phyloP scores from a whole-genome alignment of 2,797 vertebrate genomes.

The Catharus ustulatus region DNA sequence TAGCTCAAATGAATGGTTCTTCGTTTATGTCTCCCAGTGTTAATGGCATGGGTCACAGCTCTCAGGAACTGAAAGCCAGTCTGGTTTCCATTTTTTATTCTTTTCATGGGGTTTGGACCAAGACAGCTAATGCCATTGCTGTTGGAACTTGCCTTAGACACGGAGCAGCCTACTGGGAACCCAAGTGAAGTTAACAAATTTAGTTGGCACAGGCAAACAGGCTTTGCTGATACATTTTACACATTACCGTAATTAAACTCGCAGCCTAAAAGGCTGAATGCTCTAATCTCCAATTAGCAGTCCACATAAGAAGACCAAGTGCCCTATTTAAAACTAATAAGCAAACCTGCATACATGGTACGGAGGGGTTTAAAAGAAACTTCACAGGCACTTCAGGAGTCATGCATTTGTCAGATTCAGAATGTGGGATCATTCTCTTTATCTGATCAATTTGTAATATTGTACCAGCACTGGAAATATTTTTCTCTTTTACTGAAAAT shows the following conservation, averaged over 20 bases:
- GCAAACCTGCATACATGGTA: neutral
- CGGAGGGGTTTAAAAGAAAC: neutral
- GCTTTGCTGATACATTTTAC: neutral
- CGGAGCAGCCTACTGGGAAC: neutral
- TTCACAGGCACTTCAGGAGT: neutral
- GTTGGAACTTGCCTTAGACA: neutral
- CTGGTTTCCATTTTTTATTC: neutral
- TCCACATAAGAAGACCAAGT: neutral
- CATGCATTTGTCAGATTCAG: neutral
- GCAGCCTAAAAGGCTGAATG: constrained; percentile 2
- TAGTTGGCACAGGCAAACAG: neutral
- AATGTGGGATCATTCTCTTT: neutral
- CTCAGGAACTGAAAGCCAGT: neutral
- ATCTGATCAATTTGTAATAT: rapidly evolving
- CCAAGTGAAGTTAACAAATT: neutral
- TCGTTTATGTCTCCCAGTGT: neutral
- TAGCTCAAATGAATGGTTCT: neutral
- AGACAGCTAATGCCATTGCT: neutral
- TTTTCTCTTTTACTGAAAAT: neutral
- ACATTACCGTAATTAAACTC: neutral
- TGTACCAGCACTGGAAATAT: neutral
- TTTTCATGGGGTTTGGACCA: neutral
- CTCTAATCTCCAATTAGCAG: neutral
- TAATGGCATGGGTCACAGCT: neutral
- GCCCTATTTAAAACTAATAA: neutral